Evolutionary conservation across 2,797 vertebrate species (phyloP).

Genomic region (Periparus ater): DNA sequence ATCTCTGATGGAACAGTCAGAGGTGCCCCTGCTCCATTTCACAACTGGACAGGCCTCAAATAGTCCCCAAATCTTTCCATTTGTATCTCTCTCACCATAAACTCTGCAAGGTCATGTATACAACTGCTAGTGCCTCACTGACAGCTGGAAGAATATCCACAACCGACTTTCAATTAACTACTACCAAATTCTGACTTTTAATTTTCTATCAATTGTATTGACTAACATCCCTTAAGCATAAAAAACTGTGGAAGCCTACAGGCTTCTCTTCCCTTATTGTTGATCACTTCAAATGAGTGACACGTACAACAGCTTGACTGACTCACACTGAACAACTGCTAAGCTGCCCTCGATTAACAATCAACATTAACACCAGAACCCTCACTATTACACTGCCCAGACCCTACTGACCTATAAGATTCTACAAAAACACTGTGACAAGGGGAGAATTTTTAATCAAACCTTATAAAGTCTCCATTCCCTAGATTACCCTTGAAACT

Average conservation of each 20-base stretch:
- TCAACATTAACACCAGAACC: neutral
- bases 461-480: neutral
- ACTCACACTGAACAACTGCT: neutral
- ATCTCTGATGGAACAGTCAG: neutral
- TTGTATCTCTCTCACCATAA: neutral
- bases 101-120: neutral
- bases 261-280: neutral
- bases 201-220: neutral
- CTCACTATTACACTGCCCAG: neutral
- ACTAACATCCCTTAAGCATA: neutral
- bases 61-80: neutral
- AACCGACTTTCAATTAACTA: neutral
- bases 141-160: neutral
- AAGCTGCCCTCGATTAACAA: neutral
- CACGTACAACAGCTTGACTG: fast-evolving
- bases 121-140: neutral
- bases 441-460: neutral
- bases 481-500: neutral
- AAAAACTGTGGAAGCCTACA: neutral
- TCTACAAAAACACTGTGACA: neutral
- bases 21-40: neutral
- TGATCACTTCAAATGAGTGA: neutral
- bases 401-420: neutral
- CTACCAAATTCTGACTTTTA: neutral
- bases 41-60: neutral